Conservation (phyloP, 2,888 invertebrate genomes). For the Ochropacha duplaris region DNA sequence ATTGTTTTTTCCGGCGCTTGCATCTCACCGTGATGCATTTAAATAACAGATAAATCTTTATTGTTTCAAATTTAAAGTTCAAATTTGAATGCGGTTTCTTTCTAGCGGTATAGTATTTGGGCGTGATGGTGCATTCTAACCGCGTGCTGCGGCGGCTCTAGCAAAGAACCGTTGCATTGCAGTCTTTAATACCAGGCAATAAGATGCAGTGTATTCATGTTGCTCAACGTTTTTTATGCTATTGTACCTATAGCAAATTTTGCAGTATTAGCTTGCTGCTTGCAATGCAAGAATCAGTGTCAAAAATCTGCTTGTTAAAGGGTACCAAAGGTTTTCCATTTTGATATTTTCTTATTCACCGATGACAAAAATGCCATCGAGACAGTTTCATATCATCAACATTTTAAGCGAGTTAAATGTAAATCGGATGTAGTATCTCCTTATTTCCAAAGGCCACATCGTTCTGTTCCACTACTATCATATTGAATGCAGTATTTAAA, state of each 20-base stretch:
- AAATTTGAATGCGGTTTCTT: background rate
- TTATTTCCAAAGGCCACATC: background rate
- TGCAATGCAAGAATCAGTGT: too few relatives aligned
- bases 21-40: slow-evolving; percentile 14
- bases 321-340: background rate
- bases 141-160: slow-evolving; percentile 19
- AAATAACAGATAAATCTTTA: background rate
- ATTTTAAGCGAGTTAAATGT: background rate
- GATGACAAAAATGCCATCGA: too few relatives aligned
- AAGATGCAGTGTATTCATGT: slow-evolving; percentile 15
- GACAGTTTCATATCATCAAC: too few relatives aligned
- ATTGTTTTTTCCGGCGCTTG: slow-evolving; percentile 37
- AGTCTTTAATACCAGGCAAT: slow-evolving; percentile 20
- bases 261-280: background rate
- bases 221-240: background rate
- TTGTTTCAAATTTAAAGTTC: background rate
- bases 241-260: background rate
- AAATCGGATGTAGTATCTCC: background rate
- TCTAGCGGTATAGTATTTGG: background rate
- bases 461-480: background rate
- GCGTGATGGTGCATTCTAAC: slow-evolving; percentile 30
- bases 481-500: slow-evolving; percentile 34
- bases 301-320: background rate
- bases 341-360: too few relatives aligned
- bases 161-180: slow-evolving; percentile 27